Conservation (phyloP, 1,140 invertebrate species). For the Micrasema longulum region DNA sequence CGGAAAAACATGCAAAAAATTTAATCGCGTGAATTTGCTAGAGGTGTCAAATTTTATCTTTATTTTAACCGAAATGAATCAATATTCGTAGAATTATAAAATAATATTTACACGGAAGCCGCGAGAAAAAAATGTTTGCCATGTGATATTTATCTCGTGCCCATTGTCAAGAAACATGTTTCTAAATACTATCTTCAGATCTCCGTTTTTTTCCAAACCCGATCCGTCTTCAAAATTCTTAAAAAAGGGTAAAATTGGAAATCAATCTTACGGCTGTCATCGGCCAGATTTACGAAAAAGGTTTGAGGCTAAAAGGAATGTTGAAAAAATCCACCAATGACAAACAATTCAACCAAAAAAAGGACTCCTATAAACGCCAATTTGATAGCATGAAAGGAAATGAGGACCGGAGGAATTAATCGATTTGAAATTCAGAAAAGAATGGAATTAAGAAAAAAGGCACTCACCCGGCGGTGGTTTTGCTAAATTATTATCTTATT, state of each 20-base stretch:
- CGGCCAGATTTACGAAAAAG: conserved; percentile 6
- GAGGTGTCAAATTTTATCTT: too few species aligned
- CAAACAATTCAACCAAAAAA: neutral
- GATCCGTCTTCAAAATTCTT: conserved; percentile 16
- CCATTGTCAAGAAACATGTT: conserved; percentile 24
- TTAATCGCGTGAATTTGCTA: too few species aligned
- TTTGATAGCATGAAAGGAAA: neutral
- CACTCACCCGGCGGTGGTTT: conserved; percentile 37
- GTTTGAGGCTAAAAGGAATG: neutral
- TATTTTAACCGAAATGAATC: too few species aligned
- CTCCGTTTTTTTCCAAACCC: conserved; percentile 10
- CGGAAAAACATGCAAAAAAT: too few species aligned
- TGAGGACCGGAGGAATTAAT: conserved; percentile 11
- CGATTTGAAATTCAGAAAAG: conserved; percentile 10
- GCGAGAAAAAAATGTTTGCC: neutral
- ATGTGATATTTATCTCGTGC: conserved; percentile 12
- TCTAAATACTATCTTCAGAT: conserved; percentile 21
- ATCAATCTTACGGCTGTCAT: conserved; percentile 29
- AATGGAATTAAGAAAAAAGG: conserved; percentile 19
- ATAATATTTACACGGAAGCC: neutral
- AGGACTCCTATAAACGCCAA: neutral
- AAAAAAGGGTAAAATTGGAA: conserved; percentile 29
- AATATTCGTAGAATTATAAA: too few species aligned
- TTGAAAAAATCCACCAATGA: neutral
- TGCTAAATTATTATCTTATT: conserved; percentile 54